These are phyloP conservation scores for Drosophila trichaetosa DNA, from an alignment of 2,888 invertebrate species.

Conservation along the genomic window DNA sequence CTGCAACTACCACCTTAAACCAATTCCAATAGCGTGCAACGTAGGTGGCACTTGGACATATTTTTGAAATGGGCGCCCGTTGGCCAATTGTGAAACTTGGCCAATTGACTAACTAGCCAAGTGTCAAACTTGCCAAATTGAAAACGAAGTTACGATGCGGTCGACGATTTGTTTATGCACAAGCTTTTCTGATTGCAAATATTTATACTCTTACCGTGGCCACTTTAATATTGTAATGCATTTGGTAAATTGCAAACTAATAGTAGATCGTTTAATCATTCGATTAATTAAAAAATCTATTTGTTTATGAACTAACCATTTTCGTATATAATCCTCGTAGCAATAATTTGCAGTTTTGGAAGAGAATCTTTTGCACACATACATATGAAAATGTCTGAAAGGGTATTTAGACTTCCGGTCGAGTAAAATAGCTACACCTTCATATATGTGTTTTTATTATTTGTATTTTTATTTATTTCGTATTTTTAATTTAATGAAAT, in stretches of 20 bases:
- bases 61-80: slow-evolving; percentile 56
- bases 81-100: slow-evolving; percentile 74
- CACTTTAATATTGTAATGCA: neutral
- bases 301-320: neutral
- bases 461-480: slow-evolving; percentile 25
- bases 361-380: no score
- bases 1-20: slow-evolving; percentile 11
- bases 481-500: slow-evolving; percentile 71
- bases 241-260: neutral
- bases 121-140: slow-evolving; percentile 79
- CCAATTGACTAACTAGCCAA: slow-evolving; percentile 72
- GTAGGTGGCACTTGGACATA: slow-evolving; percentile 76
- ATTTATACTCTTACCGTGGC: slow-evolving; percentile 14
- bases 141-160: slow-evolving; percentile 78
- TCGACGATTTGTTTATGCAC: slow-evolving; percentile 71
- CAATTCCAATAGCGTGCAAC: slow-evolving; percentile 49
- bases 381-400: neutral
- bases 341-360: neutral
- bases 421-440: slow-evolving; percentile 1
- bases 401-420: slow-evolving; percentile 13
- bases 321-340: neutral
- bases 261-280: neutral
- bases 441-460: slow-evolving; percentile 17
- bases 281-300: neutral
- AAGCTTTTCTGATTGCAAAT: slow-evolving; percentile 31